These are phyloP conservation scores for Clepsis dumicolana DNA, from an alignment of 2,888 invertebrate species.

Conservation along the genomic window DNA sequence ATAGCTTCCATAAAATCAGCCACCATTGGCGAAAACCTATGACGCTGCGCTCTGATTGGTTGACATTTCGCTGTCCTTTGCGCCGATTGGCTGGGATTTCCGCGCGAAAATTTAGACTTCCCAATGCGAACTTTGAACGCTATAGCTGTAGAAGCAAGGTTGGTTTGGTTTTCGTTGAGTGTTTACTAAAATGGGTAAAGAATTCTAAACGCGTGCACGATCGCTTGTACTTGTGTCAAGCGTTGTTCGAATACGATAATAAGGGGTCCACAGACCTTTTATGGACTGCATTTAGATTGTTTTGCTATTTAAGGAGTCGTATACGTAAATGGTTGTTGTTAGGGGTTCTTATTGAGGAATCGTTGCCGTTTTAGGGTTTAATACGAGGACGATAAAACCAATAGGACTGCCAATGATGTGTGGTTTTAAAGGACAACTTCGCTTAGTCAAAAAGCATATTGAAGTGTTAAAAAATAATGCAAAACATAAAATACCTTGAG, in stretches of 20 bases:
- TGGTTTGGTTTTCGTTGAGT: constrained; percentile 7
- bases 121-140: constrained; percentile 46
- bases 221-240: constrained; percentile 63
- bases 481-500: too few relatives aligned
- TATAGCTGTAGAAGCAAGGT: constrained; percentile 54
- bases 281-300: constrained; percentile 73
- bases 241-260: constrained; percentile 69
- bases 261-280: constrained; percentile 64
- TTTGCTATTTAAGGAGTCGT: constrained; percentile 68
- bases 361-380: background rate
- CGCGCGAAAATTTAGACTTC: constrained; percentile 18
- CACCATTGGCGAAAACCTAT: constrained; percentile 51
- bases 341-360: constrained; percentile 17
- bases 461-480: too few relatives aligned
- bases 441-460: too few relatives aligned
- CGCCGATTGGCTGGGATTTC: constrained; percentile 56
- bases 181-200: constrained; percentile 48
- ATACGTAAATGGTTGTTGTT: constrained; percentile 55
- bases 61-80: constrained; percentile 51
- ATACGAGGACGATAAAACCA: too few relatives aligned
- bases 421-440: too few relatives aligned
- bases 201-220: constrained; percentile 72
- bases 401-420: too few relatives aligned
- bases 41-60: constrained; percentile 54
- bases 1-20: constrained; percentile 53